A percentile compares a stretch with the other conserved stretches of the same genome.
These are phyloP conservation scores for Tiliqua scincoides DNA, from an alignment of 2,113 vertebrate species.

Conservation along the genomic window DNA sequence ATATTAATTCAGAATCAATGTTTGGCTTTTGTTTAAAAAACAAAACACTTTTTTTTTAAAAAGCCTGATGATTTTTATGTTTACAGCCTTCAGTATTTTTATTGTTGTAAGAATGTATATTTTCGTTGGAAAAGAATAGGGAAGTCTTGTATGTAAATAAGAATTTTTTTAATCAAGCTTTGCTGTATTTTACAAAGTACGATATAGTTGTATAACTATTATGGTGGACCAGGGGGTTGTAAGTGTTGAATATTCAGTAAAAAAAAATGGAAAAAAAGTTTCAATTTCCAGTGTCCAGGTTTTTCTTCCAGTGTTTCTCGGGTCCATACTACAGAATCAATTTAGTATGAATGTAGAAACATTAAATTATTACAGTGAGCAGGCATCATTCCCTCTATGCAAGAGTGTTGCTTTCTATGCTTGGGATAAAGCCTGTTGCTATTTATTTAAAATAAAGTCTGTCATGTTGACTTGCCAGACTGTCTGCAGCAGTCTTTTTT, in stretches of 20 bases:
- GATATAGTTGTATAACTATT: neutral
- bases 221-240: constrained; percentile 8
- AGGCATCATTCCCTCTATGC: constrained; percentile 49
- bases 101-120: constrained; percentile 11
- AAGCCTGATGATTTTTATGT: constrained; percentile 8
- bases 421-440: constrained; percentile 53
- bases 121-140: constrained; percentile 32
- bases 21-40: neutral
- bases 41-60: constrained; percentile 13
- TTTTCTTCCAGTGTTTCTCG: constrained; percentile 42
- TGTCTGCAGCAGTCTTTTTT: constrained; percentile 46
- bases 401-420: constrained; percentile 58
- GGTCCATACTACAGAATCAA: constrained; percentile 38
- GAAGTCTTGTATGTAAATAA: constrained; percentile 28
- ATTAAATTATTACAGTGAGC: constrained; percentile 48
- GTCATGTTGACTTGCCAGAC: constrained; percentile 38
- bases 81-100: constrained; percentile 23
- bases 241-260: constrained; percentile 18
- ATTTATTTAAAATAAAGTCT: constrained; percentile 70
- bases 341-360: constrained; percentile 31
- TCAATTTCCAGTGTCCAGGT: constrained; percentile 29
- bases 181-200: constrained; percentile 33
- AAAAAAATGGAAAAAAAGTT: constrained; percentile 8
- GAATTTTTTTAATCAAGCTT: constrained; percentile 16
- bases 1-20: constrained; percentile 14